These are phyloP conservation scores for Gulo gulo DNA, from an alignment of 2,113 vertebrate genomes.

Conservation along the genomic window DNA sequence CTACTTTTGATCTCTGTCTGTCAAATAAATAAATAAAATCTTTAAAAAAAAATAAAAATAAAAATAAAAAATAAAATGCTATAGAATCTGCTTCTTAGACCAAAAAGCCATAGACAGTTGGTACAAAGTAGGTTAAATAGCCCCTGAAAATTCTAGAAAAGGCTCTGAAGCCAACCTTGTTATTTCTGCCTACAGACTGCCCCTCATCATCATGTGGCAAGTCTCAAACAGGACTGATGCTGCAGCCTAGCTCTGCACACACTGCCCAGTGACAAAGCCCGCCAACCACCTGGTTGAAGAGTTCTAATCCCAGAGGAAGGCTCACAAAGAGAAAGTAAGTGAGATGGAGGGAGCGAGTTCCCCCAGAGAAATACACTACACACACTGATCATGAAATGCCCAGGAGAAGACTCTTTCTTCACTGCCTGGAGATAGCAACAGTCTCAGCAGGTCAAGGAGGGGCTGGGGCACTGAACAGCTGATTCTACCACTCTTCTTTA, in stretches of 20 bases:
- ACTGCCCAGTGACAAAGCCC: background rate
- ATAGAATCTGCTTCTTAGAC: slow-evolving; percentile 27
- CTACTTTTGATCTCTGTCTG: no score
- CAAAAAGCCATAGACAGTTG: slow-evolving; percentile 33
- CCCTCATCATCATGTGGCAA: background rate
- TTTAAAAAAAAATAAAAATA: no score
- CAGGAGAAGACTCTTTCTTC: background rate
- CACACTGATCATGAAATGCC: background rate
- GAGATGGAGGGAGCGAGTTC: background rate
- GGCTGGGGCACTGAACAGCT: no score
- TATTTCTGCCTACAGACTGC: background rate
- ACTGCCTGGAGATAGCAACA: background rate
- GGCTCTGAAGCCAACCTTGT: background rate
- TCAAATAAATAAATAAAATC: no score
- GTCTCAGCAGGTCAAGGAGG: background rate
- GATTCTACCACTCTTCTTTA: background rate
- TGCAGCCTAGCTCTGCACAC: background rate
- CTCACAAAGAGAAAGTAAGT: background rate
- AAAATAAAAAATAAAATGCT: no score
- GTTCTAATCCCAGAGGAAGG: background rate
- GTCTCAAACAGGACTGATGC: background rate
- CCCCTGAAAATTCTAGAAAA: slow-evolving; percentile 36
- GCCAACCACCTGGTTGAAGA: background rate
- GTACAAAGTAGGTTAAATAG: slow-evolving; percentile 54
- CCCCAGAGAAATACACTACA: background rate